Evolutionary conservation across 2,888 invertebrate genomes (phyloP), one percentile per base, ranked within the genome.

Genomic region (Acanthosoma haemorrhoidale): DNA sequence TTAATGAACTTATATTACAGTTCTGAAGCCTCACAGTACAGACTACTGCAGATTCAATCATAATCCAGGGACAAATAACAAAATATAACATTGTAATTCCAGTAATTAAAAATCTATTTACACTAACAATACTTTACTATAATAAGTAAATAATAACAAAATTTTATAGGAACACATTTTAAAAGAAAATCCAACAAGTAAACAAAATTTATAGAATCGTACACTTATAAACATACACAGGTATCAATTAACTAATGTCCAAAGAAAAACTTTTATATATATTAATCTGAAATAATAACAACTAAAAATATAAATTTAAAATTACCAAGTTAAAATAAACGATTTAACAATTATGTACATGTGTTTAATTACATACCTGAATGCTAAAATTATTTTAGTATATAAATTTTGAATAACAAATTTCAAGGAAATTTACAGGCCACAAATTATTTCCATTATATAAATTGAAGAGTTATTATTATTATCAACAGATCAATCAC

Each of bases 101-200:
- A n/a, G n/a, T n/a, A n/a, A n/a, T n/a, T n/a, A n/a, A n/a, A n/a
- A n/a, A n/a, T n/a, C n/a, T n/a, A n/a, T n/a, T n/a, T n/a, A n/a
- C n/a, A n/a, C n/a, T n/a, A n/a, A n/a, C n/a, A n/a, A n/a, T n/a
- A n/a, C n/a, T n/a, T n/a, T n/a, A n/a, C n/a, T n/a, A n/a, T n/a
- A n/a, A n/a, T n/a, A 58, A 31, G 6, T 31, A 32, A 59, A 25
- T 11, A n/a, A 31, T 9, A 13, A 4, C 31, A 32, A 29, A 58
- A 58, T 32, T 59, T 32, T 32, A 34, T 59, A 34, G 59, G 59
- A 32, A 59, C 59, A 59, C 32, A 59, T 59, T 15, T 25, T 58
- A 59, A 59, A 58, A 5, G 4, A n/a, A 41, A 61, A 32, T 21
- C 36, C 38, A 36, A 18, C 18, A 8, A 61, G 21, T 61, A 21